phyloP scores from a whole-genome alignment of 2,888 invertebrate genomes.

The Lydus trimaculatus region DNA sequence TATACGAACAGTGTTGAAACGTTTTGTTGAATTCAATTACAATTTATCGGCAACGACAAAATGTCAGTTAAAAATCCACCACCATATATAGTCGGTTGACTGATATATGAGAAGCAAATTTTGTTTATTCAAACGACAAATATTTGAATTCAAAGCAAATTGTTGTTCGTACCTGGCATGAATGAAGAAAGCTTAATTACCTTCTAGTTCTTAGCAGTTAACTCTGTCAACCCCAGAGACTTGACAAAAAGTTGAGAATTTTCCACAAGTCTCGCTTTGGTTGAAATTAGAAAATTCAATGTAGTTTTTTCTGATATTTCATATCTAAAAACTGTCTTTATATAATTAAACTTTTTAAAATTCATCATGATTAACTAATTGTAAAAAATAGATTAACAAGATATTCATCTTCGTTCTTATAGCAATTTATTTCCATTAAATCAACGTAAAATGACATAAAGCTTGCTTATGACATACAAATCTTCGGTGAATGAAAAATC shows the following conservation, averaged over 20 bases:
- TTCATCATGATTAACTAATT: not conserved
- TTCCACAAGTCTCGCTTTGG: not conserved
- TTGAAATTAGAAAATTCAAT: too few species aligned
- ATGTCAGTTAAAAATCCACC: not conserved
- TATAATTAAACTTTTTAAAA: not conserved
- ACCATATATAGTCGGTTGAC: too few species aligned
- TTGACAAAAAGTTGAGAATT: not conserved
- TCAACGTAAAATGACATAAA: not conserved
- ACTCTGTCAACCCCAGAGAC: not conserved
- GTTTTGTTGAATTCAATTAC: conserved; percentile 29
- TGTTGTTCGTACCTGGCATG: not conserved
- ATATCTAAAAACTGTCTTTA: too few species aligned
- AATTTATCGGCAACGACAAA: not conserved
- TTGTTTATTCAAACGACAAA: not conserved
- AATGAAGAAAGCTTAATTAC: not conserved
- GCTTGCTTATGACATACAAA: not conserved
- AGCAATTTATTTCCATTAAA: not conserved
- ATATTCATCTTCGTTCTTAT: not conserved
- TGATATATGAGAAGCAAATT: not conserved
- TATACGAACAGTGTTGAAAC: conserved; percentile 24
- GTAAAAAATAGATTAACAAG: not conserved
- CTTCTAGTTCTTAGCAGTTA: not conserved
- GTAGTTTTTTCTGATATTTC: too few species aligned
- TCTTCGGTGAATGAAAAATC: not conserved
- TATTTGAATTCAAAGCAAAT: not conserved